A percentile compares a stretch with the other conserved stretches of the same genome.
phyloP scores from a whole-genome alignment of 2,113 vertebrate genomes.

The Australoheros scitulus region DNA sequence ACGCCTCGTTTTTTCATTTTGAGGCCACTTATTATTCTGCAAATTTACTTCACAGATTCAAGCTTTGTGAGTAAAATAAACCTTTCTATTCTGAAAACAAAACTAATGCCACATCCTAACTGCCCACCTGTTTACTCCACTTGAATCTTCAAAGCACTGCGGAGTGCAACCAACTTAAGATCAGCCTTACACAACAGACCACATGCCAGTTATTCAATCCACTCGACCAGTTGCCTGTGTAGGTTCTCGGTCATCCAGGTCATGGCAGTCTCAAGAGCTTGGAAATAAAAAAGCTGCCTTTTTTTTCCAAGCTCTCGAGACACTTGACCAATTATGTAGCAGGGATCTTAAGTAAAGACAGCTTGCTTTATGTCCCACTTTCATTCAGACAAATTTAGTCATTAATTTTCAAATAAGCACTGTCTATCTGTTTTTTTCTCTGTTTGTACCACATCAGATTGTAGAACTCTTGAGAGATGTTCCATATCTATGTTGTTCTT shows the following conservation, averaged over 20 bases:
- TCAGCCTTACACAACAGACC: background rate
- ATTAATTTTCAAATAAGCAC: constrained; percentile 24
- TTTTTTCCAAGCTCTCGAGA: too few relatives aligned
- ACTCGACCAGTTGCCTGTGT: background rate
- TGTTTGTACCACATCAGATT: constrained; percentile 40
- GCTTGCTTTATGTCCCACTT: background rate
- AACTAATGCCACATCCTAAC: background rate
- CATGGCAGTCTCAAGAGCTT: too few relatives aligned
- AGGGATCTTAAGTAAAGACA: background rate
- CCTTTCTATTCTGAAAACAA: background rate
- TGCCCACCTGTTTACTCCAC: constrained; percentile 15
- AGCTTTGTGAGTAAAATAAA: background rate
- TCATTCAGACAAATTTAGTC: background rate
- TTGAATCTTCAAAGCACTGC: background rate
- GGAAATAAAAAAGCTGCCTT: too few relatives aligned
- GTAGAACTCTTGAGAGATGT: constrained; percentile 29
- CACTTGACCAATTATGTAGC: background rate
- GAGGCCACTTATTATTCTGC: background rate
- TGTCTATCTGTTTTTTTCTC: constrained; percentile 22
- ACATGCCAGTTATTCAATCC: background rate
- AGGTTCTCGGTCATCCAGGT: too few relatives aligned
- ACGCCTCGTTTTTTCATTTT: background rate
- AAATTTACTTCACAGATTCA: background rate
- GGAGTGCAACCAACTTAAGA: background rate
- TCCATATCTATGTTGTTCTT: constrained; percentile 66